phyloP scores from a whole-genome alignment of 1,140 invertebrate species.

The Drosophila elegans region DNA sequence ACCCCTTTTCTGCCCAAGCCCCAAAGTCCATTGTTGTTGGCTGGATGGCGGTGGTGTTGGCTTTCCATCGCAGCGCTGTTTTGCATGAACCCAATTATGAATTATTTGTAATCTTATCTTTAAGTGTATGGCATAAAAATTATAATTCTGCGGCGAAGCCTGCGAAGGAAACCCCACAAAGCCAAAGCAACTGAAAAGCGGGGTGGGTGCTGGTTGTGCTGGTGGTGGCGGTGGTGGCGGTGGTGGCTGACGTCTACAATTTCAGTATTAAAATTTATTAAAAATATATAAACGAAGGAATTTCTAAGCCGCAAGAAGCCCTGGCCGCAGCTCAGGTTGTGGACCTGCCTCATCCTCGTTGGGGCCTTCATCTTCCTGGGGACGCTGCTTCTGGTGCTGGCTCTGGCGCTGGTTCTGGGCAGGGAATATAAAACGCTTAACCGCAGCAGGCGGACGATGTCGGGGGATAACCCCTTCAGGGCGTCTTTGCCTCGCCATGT shows the following conservation, averaged over 20 bases:
- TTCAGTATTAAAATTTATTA: slow-evolving; percentile 82
- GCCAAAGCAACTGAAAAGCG: not conserved
- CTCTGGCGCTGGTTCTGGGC: slow-evolving; percentile 1
- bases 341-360: slow-evolving; percentile 30
- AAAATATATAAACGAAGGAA: slow-evolving; percentile 75
- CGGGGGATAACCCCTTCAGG: slow-evolving; percentile 27
- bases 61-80: slow-evolving; percentile 31
- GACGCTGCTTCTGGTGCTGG: slow-evolving; percentile 3
- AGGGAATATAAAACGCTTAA: slow-evolving; percentile 70
- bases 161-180: slow-evolving; percentile 65
- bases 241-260: slow-evolving; percentile 59
- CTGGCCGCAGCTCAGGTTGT: slow-evolving; percentile 39
- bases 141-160: slow-evolving; percentile 64
- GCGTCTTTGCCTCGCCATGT: slow-evolving; percentile 53
- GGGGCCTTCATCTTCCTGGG: slow-evolving; percentile 13
- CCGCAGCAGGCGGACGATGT: slow-evolving; percentile 40
- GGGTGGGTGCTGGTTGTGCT: too few relatives aligned
- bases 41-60: slow-evolving; percentile 31
- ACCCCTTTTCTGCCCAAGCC: not conserved
- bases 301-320: slow-evolving; percentile 61
- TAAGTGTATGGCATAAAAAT: slow-evolving; percentile 77
- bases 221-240: not conserved
- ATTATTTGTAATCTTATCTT: slow-evolving; percentile 79
- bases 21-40: slow-evolving; percentile 50
- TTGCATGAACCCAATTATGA: slow-evolving; percentile 73